These are phyloP conservation scores for Heliconius hewitsoni DNA, from an alignment of 1,140 invertebrate genomes.

Conservation along the genomic window DNA sequence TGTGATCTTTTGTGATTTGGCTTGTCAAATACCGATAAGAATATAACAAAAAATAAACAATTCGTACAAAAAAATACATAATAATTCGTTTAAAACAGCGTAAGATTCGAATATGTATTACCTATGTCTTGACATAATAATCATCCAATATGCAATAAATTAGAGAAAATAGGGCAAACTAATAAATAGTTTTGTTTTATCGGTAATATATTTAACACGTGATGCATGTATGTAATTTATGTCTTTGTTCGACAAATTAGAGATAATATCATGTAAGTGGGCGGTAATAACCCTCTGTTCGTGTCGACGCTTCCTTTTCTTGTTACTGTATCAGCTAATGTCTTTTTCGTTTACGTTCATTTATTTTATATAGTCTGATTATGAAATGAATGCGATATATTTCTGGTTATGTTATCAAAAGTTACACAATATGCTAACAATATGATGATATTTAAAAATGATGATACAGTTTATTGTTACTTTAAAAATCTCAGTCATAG, in stretches of 20 bases:
- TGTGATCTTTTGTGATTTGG: neutral
- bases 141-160: neutral
- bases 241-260: slow-evolving; percentile 8
- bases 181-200: neutral
- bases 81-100: neutral
- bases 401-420: neutral
- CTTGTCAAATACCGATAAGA: neutral
- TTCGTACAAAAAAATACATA: neutral
- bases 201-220: neutral
- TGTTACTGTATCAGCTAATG: neutral
- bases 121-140: too few relatives aligned
- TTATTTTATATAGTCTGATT: neutral
- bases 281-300: neutral
- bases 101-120: too few relatives aligned
- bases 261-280: slow-evolving; percentile 1
- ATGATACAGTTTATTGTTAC: neutral
- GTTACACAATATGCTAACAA: neutral
- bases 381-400: neutral
- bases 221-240: neutral
- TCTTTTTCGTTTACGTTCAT: neutral
- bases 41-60: neutral
- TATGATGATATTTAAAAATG: neutral
- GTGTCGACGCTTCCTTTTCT: neutral
- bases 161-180: slow-evolving; percentile 8
- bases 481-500: neutral